Percentiles rank a stretch among this genome's conserved stretches.
phyloP scores from a whole-genome alignment of 2,888 invertebrate species.

The Diaphora mendica region DNA sequence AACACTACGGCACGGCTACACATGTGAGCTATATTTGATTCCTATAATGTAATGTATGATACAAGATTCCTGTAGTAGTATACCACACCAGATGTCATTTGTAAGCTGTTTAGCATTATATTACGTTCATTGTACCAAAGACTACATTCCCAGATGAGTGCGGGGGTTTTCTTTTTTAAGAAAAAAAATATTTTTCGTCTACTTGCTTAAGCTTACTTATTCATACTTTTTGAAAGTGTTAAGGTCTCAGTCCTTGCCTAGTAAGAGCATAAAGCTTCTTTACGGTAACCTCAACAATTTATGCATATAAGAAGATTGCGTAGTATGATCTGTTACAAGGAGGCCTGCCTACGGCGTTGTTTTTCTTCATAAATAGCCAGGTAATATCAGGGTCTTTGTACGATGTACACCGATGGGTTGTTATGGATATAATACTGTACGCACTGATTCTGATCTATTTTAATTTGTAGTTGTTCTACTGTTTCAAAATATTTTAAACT shows the following conservation, averaged over 20 bases:
- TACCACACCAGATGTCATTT: too few relatives aligned
- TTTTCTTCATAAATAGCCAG: constrained; percentile 73
- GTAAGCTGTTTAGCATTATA: too few relatives aligned
- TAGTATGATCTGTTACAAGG: constrained; percentile 64
- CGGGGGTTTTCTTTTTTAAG: too few relatives aligned
- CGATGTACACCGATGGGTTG: constrained; percentile 63
- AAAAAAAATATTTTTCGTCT: too few relatives aligned
- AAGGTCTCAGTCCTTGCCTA: constrained; percentile 49
- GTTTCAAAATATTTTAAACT: not conserved
- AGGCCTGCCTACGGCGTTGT: constrained; percentile 48
- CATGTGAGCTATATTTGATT: too few relatives aligned
- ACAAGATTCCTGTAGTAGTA: too few relatives aligned
- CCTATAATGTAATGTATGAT: too few relatives aligned
- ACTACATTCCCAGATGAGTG: too few relatives aligned
- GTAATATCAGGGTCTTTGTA: constrained; percentile 68
- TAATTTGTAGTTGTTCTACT: constrained; percentile 1
- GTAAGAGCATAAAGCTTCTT: constrained; percentile 68
- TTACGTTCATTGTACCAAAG: too few relatives aligned
- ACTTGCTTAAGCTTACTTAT: too few relatives aligned
- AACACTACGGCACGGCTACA: too few relatives aligned
- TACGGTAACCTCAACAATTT: constrained; percentile 73
- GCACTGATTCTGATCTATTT: not conserved
- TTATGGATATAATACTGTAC: constrained; percentile 21
- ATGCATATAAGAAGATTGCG: constrained; percentile 78
- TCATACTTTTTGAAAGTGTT: constrained; percentile 14